These are phyloP conservation scores for Decapterus maruadsi DNA, from an alignment of 2,797 vertebrate genomes.

Conservation along the genomic window DNA sequence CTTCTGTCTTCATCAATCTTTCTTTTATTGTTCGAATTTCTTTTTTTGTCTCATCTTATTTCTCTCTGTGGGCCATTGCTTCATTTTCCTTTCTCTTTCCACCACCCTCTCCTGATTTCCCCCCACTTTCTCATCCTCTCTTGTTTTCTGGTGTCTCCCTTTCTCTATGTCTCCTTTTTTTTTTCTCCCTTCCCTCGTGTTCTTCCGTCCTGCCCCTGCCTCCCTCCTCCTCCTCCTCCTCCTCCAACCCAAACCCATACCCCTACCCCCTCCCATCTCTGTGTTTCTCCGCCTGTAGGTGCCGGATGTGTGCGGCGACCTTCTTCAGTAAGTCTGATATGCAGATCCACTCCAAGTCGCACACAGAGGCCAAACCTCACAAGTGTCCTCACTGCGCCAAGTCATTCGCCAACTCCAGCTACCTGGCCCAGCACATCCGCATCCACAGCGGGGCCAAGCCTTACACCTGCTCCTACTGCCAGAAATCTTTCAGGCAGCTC, in stretches of 20 bases:
- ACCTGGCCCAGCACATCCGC: constrained; percentile 99
- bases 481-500: constrained; percentile 99
- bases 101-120: constrained; percentile 14
- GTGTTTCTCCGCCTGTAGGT: constrained; percentile 92
- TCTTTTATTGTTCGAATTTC: constrained; percentile 39
- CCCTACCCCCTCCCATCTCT: constrained; percentile 73
- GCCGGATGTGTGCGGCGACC: constrained; percentile 99
- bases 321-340: constrained; percentile 99
- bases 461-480: constrained; percentile 99
- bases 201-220: constrained; percentile 67
- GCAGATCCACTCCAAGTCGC: constrained; percentile 99
- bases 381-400: constrained; percentile 99
- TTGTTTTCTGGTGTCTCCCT: constrained; percentile 42
- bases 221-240: not conserved
- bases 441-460: constrained; percentile 99
- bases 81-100: constrained; percentile 36
- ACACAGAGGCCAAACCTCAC: constrained; percentile 99
- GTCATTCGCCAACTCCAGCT: constrained; percentile 99
- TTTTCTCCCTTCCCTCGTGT: constrained; percentile 50
- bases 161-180: constrained; percentile 47
- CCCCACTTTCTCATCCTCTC: constrained; percentile 19
- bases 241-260: not conserved
- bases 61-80: constrained; percentile 49
- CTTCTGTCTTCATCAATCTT: constrained; percentile 52
- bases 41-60: constrained; percentile 52